Conservation (phyloP, 92 coral and sea anemone species). For the Phenganax stokvisi region DNA sequence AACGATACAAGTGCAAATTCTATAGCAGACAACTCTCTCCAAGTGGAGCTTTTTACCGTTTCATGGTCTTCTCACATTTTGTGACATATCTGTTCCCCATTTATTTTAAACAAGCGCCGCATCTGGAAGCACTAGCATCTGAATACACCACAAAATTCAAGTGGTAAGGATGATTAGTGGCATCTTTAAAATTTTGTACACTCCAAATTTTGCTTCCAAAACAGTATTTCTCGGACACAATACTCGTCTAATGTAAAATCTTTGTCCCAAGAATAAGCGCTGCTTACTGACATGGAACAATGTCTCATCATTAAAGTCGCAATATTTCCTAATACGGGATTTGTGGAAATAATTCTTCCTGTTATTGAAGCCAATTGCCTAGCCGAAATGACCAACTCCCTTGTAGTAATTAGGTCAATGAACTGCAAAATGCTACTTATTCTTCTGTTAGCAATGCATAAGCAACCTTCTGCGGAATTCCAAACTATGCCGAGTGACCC, state of each 20-base stretch:
- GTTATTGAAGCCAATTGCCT: conserved; percentile 45
- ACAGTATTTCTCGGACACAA: background rate
- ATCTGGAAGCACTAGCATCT: conserved; percentile 45
- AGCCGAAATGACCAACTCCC: conserved; percentile 32
- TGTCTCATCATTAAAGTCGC: too few relatives aligned
- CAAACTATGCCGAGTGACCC: conserved; percentile 44
- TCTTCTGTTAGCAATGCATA: conserved; percentile 39
- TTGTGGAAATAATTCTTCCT: conserved; percentile 49
- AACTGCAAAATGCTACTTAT: conserved; percentile 29
- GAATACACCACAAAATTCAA: conserved; percentile 39
- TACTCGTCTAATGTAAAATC: too few relatives aligned
- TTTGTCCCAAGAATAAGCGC: too few relatives aligned
- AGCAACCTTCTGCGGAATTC: conserved; percentile 42
- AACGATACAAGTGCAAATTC: background rate
- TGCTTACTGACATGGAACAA: too few relatives aligned
- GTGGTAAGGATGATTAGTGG: conserved; percentile 17
- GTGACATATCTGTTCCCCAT: conserved; percentile 39
- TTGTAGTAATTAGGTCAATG: conserved; percentile 24
- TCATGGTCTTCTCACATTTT: conserved; percentile 37
- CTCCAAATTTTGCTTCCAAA: too few relatives aligned
- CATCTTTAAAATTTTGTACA: too few relatives aligned
- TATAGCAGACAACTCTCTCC: conserved; percentile 1
- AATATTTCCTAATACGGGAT: conserved; percentile 43
- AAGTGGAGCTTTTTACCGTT: conserved; percentile 8
- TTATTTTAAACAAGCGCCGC: conserved; percentile 37